Base-by-base conservation (phyloP, 2,113 vertebrate genomes). In the Suncus etruscus region DNA sequence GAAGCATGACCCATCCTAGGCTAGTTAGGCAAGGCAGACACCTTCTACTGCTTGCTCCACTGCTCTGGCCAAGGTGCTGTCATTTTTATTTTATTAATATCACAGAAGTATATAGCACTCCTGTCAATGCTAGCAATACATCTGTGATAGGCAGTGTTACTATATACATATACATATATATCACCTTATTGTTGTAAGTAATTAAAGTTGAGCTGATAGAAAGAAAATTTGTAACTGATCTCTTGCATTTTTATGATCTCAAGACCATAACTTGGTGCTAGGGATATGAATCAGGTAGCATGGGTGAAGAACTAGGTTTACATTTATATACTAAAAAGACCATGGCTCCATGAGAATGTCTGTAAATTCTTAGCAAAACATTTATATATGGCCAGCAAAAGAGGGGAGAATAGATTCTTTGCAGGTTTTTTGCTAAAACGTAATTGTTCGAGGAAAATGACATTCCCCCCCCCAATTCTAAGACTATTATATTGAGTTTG, bases 321-420 rank as follows among this genome's bases (percentile, higher is more conserved):
- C 58, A 61, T 61, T 61, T 20, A 61, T 20, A 22, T 6, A 18
- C 22, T 61, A 61, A 61, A 61, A 22, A 66, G 24, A 66, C 20
- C 65, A 11, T 2, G 10, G 29, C 27, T 31, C 68, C 68, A 18
- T 79, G 70, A 74, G 76, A 86, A 85, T 31, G 20, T 58, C 75
- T 85, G 8, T 83, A 80, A 73, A 94, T 51, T 87, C 47, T 89
- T 70, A 48, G 81, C 25, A 68, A 92, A 85, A 84, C 5, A 66
- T 32, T 29, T 87, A 82, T 58, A 51, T 11, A 9, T 68, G 79
- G 66, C 48, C 47, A 32, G 83, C 2, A 72, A 78, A 81, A 65
- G 58, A 70, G 75, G 15, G 24, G 61, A 70, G 65, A 65, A 50
- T 63, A 69, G 32, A 50, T 96, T 84, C 81, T 61, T 18, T 87